Percentiles rank a stretch among this genome's conserved stretches.
phyloP scores from a whole-genome alignment of 2,797 vertebrate species.

The Sebastes flavidus region DNA sequence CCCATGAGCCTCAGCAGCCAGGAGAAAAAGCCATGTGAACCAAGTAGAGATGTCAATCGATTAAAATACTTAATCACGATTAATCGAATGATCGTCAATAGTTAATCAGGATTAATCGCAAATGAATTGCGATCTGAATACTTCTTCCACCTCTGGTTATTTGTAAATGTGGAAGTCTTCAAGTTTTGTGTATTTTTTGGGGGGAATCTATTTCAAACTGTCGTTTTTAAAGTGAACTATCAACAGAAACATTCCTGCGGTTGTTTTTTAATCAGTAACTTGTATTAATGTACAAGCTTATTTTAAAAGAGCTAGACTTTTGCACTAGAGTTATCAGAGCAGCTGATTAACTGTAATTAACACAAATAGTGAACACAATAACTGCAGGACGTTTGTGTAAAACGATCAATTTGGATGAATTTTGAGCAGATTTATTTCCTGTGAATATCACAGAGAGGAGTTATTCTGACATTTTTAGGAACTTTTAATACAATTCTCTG shows the following conservation, averaged over 20 bases:
- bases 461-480: too few relatives aligned
- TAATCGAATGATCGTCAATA: too few relatives aligned
- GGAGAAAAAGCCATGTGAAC: neutral
- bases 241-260: neutral
- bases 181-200: neutral
- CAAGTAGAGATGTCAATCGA: neutral
- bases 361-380: too few relatives aligned
- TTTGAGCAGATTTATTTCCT: too few relatives aligned
- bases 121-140: neutral
- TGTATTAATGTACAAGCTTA: too few relatives aligned
- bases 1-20: neutral
- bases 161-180: neutral
- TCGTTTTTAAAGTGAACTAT: neutral
- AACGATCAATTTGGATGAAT: too few relatives aligned
- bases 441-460: too few relatives aligned
- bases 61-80: too few relatives aligned
- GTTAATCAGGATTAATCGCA: too few relatives aligned
- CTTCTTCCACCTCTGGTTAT: neutral
- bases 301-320: neutral
- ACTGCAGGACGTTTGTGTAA: too few relatives aligned
- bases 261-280: neutral
- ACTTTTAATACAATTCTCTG: too few relatives aligned
- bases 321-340: neutral
- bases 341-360: too few relatives aligned
- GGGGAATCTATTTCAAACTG: neutral